Evolutionary conservation across 2,113 vertebrate species (phyloP).

Genomic region (Nycticebus coucang): DNA sequence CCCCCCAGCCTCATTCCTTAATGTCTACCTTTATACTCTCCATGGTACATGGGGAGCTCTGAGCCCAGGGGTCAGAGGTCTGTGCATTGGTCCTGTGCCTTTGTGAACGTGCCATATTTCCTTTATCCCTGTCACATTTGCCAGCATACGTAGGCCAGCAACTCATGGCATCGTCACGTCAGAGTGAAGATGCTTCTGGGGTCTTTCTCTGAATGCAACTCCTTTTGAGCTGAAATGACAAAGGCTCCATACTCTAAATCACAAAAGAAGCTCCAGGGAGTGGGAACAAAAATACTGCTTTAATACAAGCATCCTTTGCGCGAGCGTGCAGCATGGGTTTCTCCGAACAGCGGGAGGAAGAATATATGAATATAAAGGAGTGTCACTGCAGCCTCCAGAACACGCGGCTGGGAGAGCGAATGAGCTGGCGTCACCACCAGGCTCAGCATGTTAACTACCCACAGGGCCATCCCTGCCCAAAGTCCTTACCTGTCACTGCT

Average conservation of each 20-base stretch:
- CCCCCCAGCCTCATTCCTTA: neutral
- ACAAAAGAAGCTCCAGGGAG: conserved; percentile 79
- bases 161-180: accelerated
- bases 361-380: conserved; percentile 83
- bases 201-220: neutral
- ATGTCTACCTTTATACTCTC: neutral
- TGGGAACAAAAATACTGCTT: conserved; percentile 79
- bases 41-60: neutral
- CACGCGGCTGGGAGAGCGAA: conserved; percentile 78
- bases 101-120: no score
- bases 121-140: no score
- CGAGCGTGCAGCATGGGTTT: conserved; percentile 59
- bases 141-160: neutral
- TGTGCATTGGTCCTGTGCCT: neutral
- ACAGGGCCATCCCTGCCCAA: conserved; percentile 45
- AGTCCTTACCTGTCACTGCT: conserved; percentile 18
- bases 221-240: conserved; percentile 76
- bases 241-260: conserved; percentile 75
- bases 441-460: conserved; percentile 69
- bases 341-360: conserved; percentile 79
- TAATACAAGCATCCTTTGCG: conserved; percentile 81
- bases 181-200: neutral
- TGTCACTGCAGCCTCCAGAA: conserved; percentile 55
- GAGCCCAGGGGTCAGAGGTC: neutral
- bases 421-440: conserved; percentile 77